Evolutionary conservation across 2,113 vertebrate species (phyloP).

Genomic region (Tragelaphus strepsiceros): DNA sequence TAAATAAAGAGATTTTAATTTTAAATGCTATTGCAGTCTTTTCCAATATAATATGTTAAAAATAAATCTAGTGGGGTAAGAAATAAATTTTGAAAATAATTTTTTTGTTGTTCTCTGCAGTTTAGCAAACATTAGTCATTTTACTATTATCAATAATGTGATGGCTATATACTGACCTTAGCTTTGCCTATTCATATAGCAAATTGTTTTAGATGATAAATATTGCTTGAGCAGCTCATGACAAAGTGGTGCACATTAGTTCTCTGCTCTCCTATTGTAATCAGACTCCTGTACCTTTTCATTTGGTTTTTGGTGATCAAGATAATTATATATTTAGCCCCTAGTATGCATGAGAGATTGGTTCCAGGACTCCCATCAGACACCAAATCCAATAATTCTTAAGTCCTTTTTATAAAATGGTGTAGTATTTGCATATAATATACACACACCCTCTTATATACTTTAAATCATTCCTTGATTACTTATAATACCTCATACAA

Average conservation of each 20-base stretch:
- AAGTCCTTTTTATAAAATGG: not conserved
- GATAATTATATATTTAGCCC: not conserved
- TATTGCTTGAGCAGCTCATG: not conserved
- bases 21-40: constrained; percentile 12
- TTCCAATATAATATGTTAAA: not conserved
- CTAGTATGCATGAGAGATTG: not conserved
- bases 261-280: not conserved
- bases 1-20: constrained; percentile 36
- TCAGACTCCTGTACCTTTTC: not conserved
- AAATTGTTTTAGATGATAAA: constrained; percentile 5
- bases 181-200: not conserved
- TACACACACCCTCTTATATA: not conserved
- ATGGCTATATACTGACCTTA: constrained; percentile 29
- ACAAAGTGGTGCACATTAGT: not conserved
- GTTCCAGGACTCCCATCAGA: not conserved
- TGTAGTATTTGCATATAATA: not conserved
- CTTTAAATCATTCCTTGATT: not conserved
- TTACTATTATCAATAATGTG: constrained; percentile 33
- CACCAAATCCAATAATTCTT: not conserved
- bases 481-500: not conserved
- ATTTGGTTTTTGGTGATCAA: not conserved
- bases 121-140: constrained; percentile 40
- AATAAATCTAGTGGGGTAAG: constrained; percentile 3
- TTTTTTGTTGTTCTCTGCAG: constrained; percentile 22
- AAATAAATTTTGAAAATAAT: constrained; percentile 41